Conservation (phyloP, 2,888 invertebrate genomes). For the Torymus texanus region DNA sequence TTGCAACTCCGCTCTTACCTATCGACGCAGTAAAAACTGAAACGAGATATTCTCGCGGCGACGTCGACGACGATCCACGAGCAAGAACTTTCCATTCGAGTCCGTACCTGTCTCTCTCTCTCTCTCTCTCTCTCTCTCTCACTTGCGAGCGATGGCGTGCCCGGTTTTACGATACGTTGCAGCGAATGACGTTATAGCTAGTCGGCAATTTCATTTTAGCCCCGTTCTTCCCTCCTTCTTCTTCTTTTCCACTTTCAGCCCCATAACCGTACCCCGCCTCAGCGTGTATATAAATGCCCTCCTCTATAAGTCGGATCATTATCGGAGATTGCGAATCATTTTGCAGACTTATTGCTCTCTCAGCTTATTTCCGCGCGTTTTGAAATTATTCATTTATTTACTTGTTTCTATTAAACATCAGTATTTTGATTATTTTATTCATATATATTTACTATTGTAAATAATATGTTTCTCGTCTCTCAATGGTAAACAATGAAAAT, state of each 20-base stretch:
- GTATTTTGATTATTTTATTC: too few species aligned
- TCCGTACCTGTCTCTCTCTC: too few species aligned
- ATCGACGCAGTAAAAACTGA: constrained; percentile 49
- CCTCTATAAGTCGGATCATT: constrained; percentile 9
- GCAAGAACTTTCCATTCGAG: neutral
- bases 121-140: neutral
- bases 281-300: constrained; percentile 1
- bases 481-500: too few species aligned
- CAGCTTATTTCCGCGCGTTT: too few species aligned
- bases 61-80: neutral
- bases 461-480: too few species aligned
- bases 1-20: constrained; percentile 42
- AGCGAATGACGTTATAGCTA: constrained; percentile 27
- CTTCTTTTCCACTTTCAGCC: neutral
- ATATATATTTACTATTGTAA: too few species aligned
- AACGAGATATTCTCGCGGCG: constrained; percentile 40
- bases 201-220: constrained; percentile 35
- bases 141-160: neutral
- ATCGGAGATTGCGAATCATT: constrained; percentile 3
- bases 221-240: constrained; percentile 6
- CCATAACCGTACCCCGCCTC: neutral
- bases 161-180: constrained; percentile 49
- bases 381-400: too few species aligned
- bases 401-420: too few species aligned
- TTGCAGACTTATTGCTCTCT: neutral